Percentiles rank a stretch among this genome's conserved stretches.
Conservation (phyloP, 2,113 vertebrate genomes). For the Lepidothrix coronata region DNA sequence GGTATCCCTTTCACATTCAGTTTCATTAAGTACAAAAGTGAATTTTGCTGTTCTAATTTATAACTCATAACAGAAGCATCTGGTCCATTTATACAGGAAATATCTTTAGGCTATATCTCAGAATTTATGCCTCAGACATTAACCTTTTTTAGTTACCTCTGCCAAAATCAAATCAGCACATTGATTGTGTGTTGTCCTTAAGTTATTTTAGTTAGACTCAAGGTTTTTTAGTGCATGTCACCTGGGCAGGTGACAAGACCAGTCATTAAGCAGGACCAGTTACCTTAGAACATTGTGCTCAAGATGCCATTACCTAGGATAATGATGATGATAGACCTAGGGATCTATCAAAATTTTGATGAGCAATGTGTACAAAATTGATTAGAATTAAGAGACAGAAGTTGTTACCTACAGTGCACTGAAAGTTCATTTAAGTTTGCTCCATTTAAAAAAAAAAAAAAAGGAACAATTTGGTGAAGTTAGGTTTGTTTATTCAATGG, state of each 20-base stretch:
- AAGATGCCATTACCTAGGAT: background rate
- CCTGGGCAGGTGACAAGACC: background rate
- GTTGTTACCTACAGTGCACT: background rate
- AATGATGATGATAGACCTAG: no score
- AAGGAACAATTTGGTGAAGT: background rate
- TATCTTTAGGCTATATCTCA: background rate
- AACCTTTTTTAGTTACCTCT: background rate
- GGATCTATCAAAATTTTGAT: background rate
- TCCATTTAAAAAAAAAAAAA: background rate
- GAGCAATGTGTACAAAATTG: background rate
- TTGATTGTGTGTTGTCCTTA: background rate
- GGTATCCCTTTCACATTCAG: background rate
- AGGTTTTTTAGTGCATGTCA: background rate
- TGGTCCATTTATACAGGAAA: background rate
- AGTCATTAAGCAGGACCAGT: background rate
- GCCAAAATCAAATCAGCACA: background rate
- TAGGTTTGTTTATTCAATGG: constrained; percentile 70
- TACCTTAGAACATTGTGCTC: background rate
- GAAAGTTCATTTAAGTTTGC: background rate
- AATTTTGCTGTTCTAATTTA: background rate
- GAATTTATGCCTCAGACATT: background rate
- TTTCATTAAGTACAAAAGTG: background rate
- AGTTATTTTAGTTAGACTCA: background rate
- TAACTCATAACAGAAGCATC: background rate
- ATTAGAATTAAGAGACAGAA: background rate